These are phyloP conservation scores for Polyommatus icarus DNA, from an alignment of 2,888 invertebrate genomes.

Conservation along the genomic window DNA sequence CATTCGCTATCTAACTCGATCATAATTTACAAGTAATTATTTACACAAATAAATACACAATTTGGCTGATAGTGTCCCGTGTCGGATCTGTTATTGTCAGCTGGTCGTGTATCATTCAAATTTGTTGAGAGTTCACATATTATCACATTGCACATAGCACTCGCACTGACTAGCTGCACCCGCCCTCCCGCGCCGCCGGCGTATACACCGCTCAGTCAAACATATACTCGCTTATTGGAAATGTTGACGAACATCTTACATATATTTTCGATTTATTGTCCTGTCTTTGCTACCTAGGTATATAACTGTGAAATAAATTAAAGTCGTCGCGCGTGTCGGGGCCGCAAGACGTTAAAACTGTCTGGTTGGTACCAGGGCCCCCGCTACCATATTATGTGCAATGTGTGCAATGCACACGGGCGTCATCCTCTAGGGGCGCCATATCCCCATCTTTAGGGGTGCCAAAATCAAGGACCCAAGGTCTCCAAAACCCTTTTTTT, in stretches of 20 bases:
- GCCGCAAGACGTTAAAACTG: not conserved
- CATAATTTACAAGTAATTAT: conserved; percentile 70
- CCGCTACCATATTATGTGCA: too few relatives aligned
- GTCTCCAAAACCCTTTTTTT: too few relatives aligned
- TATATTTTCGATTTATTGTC: conserved; percentile 4
- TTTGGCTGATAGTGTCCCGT: conserved; percentile 57
- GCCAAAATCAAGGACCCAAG: too few relatives aligned
- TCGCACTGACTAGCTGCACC: conserved; percentile 64
- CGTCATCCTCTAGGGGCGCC: too few relatives aligned
- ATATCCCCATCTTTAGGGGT: too few relatives aligned
- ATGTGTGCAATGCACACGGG: too few relatives aligned
- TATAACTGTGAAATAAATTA: conserved; percentile 31
- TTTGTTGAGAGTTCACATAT: conserved; percentile 51
- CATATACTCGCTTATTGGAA: not conserved
- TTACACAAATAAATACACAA: conserved; percentile 74
- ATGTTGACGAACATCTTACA: conserved; percentile 10
- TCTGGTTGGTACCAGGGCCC: not conserved
- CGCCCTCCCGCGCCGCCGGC: conserved; percentile 42
- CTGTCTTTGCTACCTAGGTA: conserved; percentile 16
- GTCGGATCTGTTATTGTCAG: conserved; percentile 36
- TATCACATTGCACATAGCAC: conserved; percentile 37
- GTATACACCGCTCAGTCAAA: conserved; percentile 15
- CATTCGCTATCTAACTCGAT: conserved; percentile 71
- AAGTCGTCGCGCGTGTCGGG: conserved; percentile 1
- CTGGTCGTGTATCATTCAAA: conserved; percentile 45